Base-by-base conservation (phyloP, 2,113 vertebrate genomes). In the Brevimyrus niger region DNA sequence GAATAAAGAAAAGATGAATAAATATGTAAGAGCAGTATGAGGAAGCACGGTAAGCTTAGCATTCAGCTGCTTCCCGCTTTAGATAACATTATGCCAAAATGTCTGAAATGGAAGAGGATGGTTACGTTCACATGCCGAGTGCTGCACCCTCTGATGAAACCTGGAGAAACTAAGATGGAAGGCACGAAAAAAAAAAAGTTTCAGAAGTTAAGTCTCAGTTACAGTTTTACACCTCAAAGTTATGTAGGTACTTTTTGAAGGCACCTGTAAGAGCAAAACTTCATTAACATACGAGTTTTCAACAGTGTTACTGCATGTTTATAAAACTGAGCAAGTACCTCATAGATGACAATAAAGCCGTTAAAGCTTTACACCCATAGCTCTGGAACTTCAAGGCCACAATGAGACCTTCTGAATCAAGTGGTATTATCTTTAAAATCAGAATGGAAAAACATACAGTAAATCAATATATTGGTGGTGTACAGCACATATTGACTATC, bases 151-250 rank as follows among this genome's bases (percentile, higher is more conserved):
- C 46, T 86, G 84, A 50, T 50, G 23, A 86, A 86, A 86, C n/a
- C n/a, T 86, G 47, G 84, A 86, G 47, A 86, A 48, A 47, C 84
- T 50, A 86, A 15, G n/a, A 86, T n/a, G n/a, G 84, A 47, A 86
- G 51, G n/a, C 13, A 86, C 0, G 9, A 35, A 51, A 48, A 17
- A 38, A 38, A 83, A 23, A 84, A 47, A 21, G 15, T 44, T 84
- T 47, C 42, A 46, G 6, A 84, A 83, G 35, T 83, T 19, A 21
- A 80, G 76, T 9, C 44, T 82, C 82, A 84, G 46, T 84, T 23
- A 82, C 38, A 82, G 44, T 84, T 84, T 46, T 84, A 47, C 19
- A 47, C 21, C 80, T 84, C 19, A 35, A 42, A 46, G 42, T 47
- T 84, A 44, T 3, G 19, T 27, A 21, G 35, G 44, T 46, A 38